A percentile compares a stretch with the other conserved stretches of the same genome.
Evolutionary conservation across 2,113 vertebrate genomes (phyloP).

Genomic region (Propithecus coquereli): DNA sequence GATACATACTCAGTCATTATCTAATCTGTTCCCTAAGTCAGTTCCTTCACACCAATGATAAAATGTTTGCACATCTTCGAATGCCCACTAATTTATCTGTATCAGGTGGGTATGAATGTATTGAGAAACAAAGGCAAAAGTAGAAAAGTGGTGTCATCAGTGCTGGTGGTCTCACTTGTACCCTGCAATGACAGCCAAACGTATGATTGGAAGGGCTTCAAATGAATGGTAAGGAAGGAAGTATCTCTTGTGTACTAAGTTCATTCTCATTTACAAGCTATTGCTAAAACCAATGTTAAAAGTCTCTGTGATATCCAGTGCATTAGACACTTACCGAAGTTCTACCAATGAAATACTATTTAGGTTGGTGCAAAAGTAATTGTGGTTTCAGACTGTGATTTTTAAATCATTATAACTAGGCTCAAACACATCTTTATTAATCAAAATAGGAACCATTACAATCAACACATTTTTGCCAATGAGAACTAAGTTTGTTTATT

Average conservation of each 20-base stretch:
- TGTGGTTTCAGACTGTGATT: too few relatives aligned
- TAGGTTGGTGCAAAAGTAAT: too few relatives aligned
- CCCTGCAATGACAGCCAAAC: neutral
- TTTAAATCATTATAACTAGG: too few relatives aligned
- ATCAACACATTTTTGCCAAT: too few relatives aligned
- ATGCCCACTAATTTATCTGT: slow-evolving; percentile 47
- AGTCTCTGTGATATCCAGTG: slow-evolving; percentile 48
- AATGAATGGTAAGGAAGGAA: neutral
- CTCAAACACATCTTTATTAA: too few relatives aligned
- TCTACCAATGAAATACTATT: neutral
- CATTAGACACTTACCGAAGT: slow-evolving; percentile 47
- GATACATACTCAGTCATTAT: neutral
- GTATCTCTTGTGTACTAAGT: neutral
- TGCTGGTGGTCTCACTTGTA: neutral
- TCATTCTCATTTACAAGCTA: neutral
- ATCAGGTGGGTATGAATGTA: neutral
- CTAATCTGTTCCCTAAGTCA: neutral
- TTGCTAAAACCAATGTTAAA: slow-evolving; percentile 34
- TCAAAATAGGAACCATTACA: too few relatives aligned
- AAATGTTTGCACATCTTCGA: neutral
- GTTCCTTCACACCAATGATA: slow-evolving; percentile 32
- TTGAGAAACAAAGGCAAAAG: neutral
- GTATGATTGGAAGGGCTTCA: neutral
- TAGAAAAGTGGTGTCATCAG: neutral
- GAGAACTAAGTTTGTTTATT: too few relatives aligned